phyloP scores from a whole-genome alignment of 1,140 invertebrate species.

The Semibalanus balanoides region DNA sequence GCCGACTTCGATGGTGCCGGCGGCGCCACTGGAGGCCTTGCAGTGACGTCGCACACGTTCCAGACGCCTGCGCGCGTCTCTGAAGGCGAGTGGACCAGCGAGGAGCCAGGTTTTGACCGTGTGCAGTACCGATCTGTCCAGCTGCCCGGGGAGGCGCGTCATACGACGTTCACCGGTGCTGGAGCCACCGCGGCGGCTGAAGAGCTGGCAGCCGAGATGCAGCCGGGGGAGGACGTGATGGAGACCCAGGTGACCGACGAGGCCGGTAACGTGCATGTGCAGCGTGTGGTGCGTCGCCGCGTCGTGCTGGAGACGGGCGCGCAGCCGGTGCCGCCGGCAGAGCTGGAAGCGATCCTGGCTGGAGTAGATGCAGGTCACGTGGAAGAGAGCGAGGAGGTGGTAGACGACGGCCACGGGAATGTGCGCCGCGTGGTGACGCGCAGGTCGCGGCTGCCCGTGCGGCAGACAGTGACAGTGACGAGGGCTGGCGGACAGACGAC shows the following conservation, averaged over 20 bases:
- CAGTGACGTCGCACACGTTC: slow-evolving; percentile 39
- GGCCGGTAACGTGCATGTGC: slow-evolving; percentile 37
- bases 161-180: slow-evolving; percentile 39
- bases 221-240: slow-evolving; percentile 34
- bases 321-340: slow-evolving; percentile 19
- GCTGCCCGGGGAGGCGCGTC: slow-evolving; percentile 36
- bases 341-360: slow-evolving; percentile 12
- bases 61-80: slow-evolving; percentile 37
- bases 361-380: neutral
- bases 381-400: neutral
- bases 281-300: slow-evolving; percentile 34
- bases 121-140: slow-evolving; percentile 34
- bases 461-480: neutral
- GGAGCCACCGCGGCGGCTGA: slow-evolving; percentile 35
- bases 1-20: slow-evolving; percentile 34
- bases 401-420: too few relatives aligned
- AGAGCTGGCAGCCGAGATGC: slow-evolving; percentile 36
- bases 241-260: slow-evolving; percentile 35
- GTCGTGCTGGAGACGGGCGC: slow-evolving; percentile 27
- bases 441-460: too few relatives aligned
- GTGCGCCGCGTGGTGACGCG: neutral
- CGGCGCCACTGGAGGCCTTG: slow-evolving; percentile 35
- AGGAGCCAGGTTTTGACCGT: slow-evolving; percentile 30
- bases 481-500: neutral
- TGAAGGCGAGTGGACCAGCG: slow-evolving; percentile 35